Evolutionary conservation across 2,797 vertebrate genomes (phyloP), one percentile per base, ranked within the genome.

Genomic region (Nasua narica): DNA sequence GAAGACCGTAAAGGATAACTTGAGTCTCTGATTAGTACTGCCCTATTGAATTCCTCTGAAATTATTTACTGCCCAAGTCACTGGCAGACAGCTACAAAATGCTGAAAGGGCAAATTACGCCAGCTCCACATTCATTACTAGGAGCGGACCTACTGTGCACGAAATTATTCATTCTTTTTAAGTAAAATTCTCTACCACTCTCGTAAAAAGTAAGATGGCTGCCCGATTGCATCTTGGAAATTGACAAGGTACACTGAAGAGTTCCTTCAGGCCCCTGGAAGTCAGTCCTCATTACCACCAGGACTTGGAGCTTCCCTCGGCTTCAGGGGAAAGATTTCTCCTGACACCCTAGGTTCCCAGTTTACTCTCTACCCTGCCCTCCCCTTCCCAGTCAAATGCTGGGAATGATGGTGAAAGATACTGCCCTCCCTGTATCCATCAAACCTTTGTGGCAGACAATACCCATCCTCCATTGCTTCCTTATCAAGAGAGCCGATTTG

Each of bases 351-450:
- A 5, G 16, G 37, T 4, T 25, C 78, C 48, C 16, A 23, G 16
- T 3, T 35, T 21, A 3, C 43, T 18, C n/a, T 67, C 65, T 11
- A 5, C 52, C 67, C 2, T 3, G 54, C 48, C 18, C 7, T 65
- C 37, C 32, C 35, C 67, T 21, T 48, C 76, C 48, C 40, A 52
- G 35, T 7, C 32, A 11, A 32, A 52, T 0, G 0, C 2, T 29
- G 19, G 50, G 15, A 35, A 37, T 0, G 1, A 7, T 18, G 0
- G 1, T 6, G 5, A 58, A 32, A 54, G 67, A 21, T 15, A 2
- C 1, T 1, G 16, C 2, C 78, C 18, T 56, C 50, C 12, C 46
- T 50, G 21, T 8, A 15, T 2, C 35, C 72, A 54, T 32, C 18
- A 5, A 76, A 7, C 43, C 18, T 0, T 0, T 6, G 67, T 48